Conservation (phyloP, 1,140 invertebrate species). For the Papilio aristodemus region DNA sequence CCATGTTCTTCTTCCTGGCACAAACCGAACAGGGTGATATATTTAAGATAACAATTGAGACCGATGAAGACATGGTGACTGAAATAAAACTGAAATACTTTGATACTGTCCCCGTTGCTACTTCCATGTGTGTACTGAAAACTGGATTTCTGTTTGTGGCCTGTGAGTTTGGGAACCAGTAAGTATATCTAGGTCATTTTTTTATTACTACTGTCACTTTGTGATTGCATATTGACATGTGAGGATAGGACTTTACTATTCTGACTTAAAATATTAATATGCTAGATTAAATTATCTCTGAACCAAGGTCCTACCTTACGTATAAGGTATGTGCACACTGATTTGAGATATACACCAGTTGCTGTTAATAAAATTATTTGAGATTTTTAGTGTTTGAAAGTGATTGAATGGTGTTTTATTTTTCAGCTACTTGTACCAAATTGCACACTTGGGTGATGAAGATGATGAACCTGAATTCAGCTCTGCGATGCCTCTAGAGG, state of each 20-base stretch:
- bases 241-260: constrained; percentile 48
- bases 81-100: constrained; percentile 99
- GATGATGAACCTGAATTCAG: constrained; percentile 99
- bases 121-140: constrained; percentile 98
- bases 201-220: constrained; percentile 25
- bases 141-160: constrained; percentile 99
- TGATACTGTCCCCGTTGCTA: constrained; percentile 98
- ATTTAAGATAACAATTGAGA: constrained; percentile 99
- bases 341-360: constrained; percentile 71
- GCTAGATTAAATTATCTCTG: constrained; percentile 75
- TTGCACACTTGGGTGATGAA: constrained; percentile 99
- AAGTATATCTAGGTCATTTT: too few species aligned
- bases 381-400: background rate
- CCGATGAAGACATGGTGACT: constrained; percentile 98
- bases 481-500: constrained; percentile 98
- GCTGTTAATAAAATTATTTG: constrained; percentile 10
- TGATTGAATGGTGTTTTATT: constrained; percentile 35
- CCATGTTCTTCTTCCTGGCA: constrained; percentile 98
- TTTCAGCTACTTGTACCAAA: constrained; percentile 97
- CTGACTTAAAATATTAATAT: constrained; percentile 53
- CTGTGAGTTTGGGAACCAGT: constrained; percentile 99
- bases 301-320: constrained; percentile 78
- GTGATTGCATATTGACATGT: constrained; percentile 59
- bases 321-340: constrained; percentile 78
- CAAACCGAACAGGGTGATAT: constrained; percentile 97